Percentiles rank a stretch among this genome's conserved stretches.
These are phyloP conservation scores for Gymnoscopelus braueri DNA, from an alignment of 2,797 vertebrate genomes.

Conservation along the genomic window DNA sequence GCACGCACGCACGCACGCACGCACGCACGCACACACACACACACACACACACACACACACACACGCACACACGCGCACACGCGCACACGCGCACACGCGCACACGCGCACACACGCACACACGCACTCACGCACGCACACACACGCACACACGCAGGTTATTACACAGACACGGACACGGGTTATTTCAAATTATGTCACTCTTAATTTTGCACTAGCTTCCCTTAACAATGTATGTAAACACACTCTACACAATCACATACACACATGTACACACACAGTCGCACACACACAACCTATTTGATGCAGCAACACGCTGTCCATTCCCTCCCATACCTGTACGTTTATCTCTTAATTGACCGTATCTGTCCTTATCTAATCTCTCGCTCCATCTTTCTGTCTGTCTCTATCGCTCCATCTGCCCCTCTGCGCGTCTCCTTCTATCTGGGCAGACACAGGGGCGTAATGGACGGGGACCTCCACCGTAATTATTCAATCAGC, in stretches of 20 bases:
- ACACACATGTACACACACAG: slow-evolving; percentile 23
- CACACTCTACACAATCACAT: slow-evolving; percentile 1
- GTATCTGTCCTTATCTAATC: slow-evolving; percentile 83
- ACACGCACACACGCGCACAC: too few relatives aligned
- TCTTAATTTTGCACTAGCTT: not conserved
- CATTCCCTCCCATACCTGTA: slow-evolving; percentile 55
- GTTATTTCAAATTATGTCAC: not conserved
- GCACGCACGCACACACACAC: not conserved
- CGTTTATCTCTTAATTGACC: slow-evolving; percentile 83
- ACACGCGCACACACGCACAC: slow-evolving; percentile 25
- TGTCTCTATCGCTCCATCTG: slow-evolving; percentile 74
- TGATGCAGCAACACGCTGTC: not conserved
- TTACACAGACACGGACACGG: not conserved
- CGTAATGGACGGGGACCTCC: slow-evolving; percentile 80
- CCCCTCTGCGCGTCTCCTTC: slow-evolving; percentile 41
- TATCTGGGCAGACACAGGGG: slow-evolving; percentile 71
- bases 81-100: slow-evolving; percentile 27
- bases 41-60: too few relatives aligned
- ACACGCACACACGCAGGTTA: not conserved
- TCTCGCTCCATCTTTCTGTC: slow-evolving; percentile 73
- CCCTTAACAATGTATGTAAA: not conserved
- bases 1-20: not conserved
- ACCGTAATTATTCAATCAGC: slow-evolving; percentile 85
- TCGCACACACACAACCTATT: not conserved
- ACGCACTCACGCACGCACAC: not conserved